A percentile compares a stretch with the other conserved stretches of the same genome.
Evolutionary conservation across 1,140 invertebrate genomes (phyloP).

Genomic region (Ips typographus): DNA sequence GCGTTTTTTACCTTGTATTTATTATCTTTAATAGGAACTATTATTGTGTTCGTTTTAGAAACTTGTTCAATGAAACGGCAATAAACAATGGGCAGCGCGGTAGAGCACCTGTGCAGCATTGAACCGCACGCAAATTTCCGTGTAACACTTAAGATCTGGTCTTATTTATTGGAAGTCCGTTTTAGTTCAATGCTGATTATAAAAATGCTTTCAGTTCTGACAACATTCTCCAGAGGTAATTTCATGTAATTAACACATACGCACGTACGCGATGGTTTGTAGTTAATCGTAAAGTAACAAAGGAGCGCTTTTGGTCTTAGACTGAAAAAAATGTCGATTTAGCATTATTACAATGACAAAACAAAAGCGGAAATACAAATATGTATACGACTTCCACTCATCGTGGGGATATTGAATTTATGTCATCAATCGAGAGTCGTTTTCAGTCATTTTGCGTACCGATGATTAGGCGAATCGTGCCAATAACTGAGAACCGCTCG

Average conservation of each 20-base stretch:
- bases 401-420: slow-evolving; percentile 11
- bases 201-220: slow-evolving; percentile 19
- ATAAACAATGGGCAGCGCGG: slow-evolving; percentile 31
- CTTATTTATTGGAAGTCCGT: slow-evolving; percentile 30
- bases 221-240: slow-evolving; percentile 18
- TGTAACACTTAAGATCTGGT: slow-evolving; percentile 28
- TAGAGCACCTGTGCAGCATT: slow-evolving; percentile 33
- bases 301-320: too few relatives aligned
- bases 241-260: slow-evolving; percentile 25
- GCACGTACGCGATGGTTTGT: slow-evolving; percentile 8
- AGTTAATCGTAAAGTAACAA: too few relatives aligned
- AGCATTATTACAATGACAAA: too few relatives aligned
- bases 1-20: slow-evolving; percentile 40
- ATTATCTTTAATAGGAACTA: slow-evolving; percentile 41
- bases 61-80: slow-evolving; percentile 38
- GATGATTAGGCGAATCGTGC: slow-evolving; percentile 38
- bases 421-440: slow-evolving; percentile 35
- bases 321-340: too few relatives aligned
- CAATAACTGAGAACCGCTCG: slow-evolving; percentile 25
- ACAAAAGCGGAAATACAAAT: too few relatives aligned
- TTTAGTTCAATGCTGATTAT: slow-evolving; percentile 23
- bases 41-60: slow-evolving; percentile 38
- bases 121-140: slow-evolving; percentile 33
- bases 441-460: slow-evolving; percentile 36
- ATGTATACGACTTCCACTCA: too few relatives aligned